These are phyloP conservation scores for Danio albolineatus DNA, from an alignment of 2,797 vertebrate genomes.

Conservation along the genomic window DNA sequence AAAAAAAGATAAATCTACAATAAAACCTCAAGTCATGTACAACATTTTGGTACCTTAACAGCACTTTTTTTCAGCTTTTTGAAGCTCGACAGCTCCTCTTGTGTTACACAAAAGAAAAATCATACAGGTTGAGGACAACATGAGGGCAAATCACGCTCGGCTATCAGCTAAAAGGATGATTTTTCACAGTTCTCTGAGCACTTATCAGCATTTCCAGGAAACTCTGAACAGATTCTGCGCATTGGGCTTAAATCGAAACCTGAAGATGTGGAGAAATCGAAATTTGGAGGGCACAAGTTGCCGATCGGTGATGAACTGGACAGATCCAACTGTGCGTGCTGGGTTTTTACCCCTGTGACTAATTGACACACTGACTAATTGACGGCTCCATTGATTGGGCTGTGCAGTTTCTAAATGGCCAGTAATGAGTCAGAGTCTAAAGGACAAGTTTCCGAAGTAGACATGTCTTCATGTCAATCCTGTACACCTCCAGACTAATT, in stretches of 20 bases:
- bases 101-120: background rate
- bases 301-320: conserved; percentile 56
- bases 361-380: conserved; percentile 64
- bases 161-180: background rate
- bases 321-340: conserved; percentile 55
- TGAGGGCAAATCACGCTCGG: background rate
- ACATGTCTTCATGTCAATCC: background rate
- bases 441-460: conserved; percentile 18
- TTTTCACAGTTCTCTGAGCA: background rate
- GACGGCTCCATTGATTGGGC: conserved; percentile 64
- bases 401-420: conserved; percentile 62
- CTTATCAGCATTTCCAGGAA: conserved; percentile 13
- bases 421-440: conserved; percentile 53
- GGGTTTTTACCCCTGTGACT: conserved; percentile 49
- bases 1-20: too few species aligned
- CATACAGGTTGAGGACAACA: background rate
- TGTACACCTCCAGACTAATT: background rate
- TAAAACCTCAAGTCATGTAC: too few species aligned
- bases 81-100: background rate
- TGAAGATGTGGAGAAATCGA: conserved; percentile 26
- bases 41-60: background rate
- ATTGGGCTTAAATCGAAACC: conserved; percentile 21
- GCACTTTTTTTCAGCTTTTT: background rate
- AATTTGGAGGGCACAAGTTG: conserved; percentile 23
- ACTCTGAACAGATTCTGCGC: background rate